phyloP scores from a whole-genome alignment of 2,888 invertebrate genomes.

The Piscicola geometra region DNA sequence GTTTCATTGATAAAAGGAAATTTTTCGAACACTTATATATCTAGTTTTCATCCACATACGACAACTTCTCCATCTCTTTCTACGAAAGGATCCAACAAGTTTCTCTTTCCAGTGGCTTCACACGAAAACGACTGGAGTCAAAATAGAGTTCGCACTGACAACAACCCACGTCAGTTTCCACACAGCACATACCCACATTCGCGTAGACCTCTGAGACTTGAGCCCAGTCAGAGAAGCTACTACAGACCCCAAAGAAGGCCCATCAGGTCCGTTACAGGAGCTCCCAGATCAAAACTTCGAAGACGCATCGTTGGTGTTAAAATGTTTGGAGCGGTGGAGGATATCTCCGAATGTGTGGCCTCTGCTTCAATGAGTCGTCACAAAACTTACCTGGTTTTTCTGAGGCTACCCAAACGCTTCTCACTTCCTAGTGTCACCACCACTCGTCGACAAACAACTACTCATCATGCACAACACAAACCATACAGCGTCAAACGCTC shows the following conservation, averaged over 20 bases:
- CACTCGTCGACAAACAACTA: not conserved
- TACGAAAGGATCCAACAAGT: not conserved
- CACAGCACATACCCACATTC: not conserved
- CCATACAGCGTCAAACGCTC: not conserved
- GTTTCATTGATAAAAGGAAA: slow-evolving; percentile 20
- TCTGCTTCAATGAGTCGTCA: not conserved
- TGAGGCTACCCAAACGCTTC: slow-evolving; percentile 8
- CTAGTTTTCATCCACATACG: not conserved
- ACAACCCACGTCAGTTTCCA: not conserved
- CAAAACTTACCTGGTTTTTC: slow-evolving; percentile 3
- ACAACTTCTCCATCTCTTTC: not conserved
- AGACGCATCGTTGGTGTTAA: not conserved
- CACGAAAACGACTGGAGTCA: not conserved
- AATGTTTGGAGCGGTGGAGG: not conserved
- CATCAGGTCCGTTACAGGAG: not conserved
- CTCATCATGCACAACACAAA: not conserved
- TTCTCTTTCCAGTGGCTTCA: not conserved
- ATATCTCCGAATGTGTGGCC: not conserved
- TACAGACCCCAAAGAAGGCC: not conserved
- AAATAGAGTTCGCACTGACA: not conserved
- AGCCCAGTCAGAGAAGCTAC: not conserved
- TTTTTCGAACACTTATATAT: not conserved
- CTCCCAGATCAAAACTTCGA: not conserved
- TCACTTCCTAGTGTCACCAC: not conserved
- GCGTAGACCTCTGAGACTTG: not conserved